Base-by-base conservation (phyloP, 2,888 invertebrate genomes). In the Plebejus argus region DNA sequence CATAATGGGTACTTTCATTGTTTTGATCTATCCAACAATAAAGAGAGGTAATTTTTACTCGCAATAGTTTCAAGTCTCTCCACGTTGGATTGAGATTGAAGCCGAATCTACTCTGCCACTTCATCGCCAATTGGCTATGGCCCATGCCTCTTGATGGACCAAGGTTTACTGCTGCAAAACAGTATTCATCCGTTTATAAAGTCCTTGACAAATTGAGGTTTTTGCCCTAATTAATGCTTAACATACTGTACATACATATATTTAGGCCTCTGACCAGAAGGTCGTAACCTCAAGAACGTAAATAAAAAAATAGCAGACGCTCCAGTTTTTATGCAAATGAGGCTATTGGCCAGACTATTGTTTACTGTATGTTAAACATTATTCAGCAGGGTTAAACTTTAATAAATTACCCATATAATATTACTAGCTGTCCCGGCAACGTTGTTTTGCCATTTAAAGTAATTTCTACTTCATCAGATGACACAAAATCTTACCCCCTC, bases 241-340 rank as follows among this genome's bases (percentile, higher is more conserved):
- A 33, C 66, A 33, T 33, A 66, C 23, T 28, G 4, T 20, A n/a
- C n/a, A 15, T 28, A 2, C 1, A 15, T 28, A 66, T 28, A 10
- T 15, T 66, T 5, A 15, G 28, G 66, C 33, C 28, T 66, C 28
- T 33, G 66, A 66, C 66, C 28, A 66, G 7, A 15, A 66, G 66
- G 66, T 66, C 66, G 28, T 33, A 33, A 66, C 66, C 66, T 66
- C 18, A 28, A 0, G 23, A 61, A 61, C 2, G 1, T 66, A 66
- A 66, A 33, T 20, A 20, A 58, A 58, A 58, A 66, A 66, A 66
- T 10, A 66, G 61, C 15, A 66, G 66, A 28, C 66, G 66, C 66
- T 66, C 66, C 66, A 66, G 66, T 33, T 66, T 66, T 66, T 66
- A 66, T 66, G 66, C 28, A 66, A 66, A 66, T 28, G 15, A 33